A percentile compares a stretch with the other conserved stretches of the same genome.
Evolutionary conservation across 2,113 vertebrate genomes (phyloP).

Genomic region (Xenopus borealis): DNA sequence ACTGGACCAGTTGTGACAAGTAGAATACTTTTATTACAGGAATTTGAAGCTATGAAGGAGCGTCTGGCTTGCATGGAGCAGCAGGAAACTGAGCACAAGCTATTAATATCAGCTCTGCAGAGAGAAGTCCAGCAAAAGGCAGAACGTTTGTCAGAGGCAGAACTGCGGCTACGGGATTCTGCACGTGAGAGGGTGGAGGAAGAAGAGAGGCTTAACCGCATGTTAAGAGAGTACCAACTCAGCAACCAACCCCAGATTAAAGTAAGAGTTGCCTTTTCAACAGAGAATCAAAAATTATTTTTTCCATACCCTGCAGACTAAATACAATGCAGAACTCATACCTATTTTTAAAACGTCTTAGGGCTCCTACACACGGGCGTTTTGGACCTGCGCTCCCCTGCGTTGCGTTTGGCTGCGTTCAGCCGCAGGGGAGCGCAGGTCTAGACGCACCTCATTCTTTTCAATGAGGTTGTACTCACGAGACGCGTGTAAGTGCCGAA

Average conservation of each 20-base stretch:
- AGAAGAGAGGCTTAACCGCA: conserved; percentile 71
- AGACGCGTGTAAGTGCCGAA: too few species aligned
- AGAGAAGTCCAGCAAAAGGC: conserved; percentile 77
- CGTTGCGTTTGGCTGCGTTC: too few species aligned
- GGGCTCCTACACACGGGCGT: too few species aligned
- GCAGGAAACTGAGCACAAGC: conserved; percentile 68
- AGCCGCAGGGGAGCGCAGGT: too few species aligned
- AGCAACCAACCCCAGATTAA: conserved; percentile 74
- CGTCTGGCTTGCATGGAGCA: conserved; percentile 70
- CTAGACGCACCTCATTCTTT: too few species aligned
- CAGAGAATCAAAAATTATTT: too few species aligned
- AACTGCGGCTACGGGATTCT: conserved; percentile 75
- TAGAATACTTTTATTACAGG: conserved; percentile 56
- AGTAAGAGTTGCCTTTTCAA: conserved; percentile 61
- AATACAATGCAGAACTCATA: too few species aligned
- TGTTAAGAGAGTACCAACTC: conserved; percentile 77
- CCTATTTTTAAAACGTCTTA: too few species aligned
- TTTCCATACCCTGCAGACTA: too few species aligned
- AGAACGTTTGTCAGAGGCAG: conserved; percentile 65
- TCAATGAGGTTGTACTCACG: too few species aligned
- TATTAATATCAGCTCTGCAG: conserved; percentile 64
- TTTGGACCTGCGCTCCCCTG: too few species aligned
- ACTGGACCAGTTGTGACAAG: too few species aligned
- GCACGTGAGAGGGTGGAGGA: conserved; percentile 67
- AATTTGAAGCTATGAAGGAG: conserved; percentile 66